Evolutionary conservation across 2,888 invertebrate genomes (phyloP).

Genomic region (Aphelenchoides bicaudatus): DNA sequence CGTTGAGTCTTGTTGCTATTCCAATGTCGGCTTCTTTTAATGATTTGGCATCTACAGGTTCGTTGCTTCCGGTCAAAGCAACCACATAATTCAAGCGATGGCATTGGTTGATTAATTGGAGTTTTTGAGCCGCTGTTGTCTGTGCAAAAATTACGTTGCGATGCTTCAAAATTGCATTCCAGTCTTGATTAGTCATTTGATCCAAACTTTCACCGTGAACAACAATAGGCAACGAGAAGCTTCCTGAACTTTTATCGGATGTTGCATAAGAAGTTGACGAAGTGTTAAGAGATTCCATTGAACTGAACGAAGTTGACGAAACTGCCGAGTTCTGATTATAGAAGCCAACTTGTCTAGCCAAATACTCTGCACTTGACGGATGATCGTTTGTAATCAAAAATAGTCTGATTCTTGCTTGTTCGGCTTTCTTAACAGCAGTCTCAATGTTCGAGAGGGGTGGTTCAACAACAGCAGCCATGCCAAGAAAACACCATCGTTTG

Average conservation of each 20-base stretch:
- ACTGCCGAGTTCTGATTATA: constrained; percentile 9
- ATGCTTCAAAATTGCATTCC: constrained; percentile 25
- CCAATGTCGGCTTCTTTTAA: constrained; percentile 42
- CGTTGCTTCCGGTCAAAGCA: constrained; percentile 42
- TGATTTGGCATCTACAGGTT: constrained; percentile 37
- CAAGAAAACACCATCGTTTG: constrained; percentile 42
- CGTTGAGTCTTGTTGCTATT: too few relatives aligned
- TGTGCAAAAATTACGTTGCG: constrained; percentile 30
- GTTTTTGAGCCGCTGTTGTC: constrained; percentile 34
- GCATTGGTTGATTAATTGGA: constrained; percentile 32
- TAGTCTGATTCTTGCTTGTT: constrained; percentile 32
- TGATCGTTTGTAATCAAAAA: constrained; percentile 39
- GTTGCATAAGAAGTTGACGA: too few relatives aligned
- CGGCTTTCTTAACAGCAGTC: constrained; percentile 17
- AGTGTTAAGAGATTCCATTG: too few relatives aligned
- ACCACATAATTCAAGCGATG: constrained; percentile 31
- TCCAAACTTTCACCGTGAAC: constrained; percentile 34
- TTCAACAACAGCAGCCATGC: constrained; percentile 35
- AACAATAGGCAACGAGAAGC: constrained; percentile 11
- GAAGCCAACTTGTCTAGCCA: constrained; percentile 33
- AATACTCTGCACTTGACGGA: constrained; percentile 32
- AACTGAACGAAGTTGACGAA: background rate
- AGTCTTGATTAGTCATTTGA: constrained; percentile 27
- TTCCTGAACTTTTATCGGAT: background rate
- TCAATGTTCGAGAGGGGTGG: constrained; percentile 24